Evolutionary conservation across 2,888 invertebrate genomes (phyloP), one percentile per base, ranked within the genome.

Genomic region (Ypsolopha sequella): DNA sequence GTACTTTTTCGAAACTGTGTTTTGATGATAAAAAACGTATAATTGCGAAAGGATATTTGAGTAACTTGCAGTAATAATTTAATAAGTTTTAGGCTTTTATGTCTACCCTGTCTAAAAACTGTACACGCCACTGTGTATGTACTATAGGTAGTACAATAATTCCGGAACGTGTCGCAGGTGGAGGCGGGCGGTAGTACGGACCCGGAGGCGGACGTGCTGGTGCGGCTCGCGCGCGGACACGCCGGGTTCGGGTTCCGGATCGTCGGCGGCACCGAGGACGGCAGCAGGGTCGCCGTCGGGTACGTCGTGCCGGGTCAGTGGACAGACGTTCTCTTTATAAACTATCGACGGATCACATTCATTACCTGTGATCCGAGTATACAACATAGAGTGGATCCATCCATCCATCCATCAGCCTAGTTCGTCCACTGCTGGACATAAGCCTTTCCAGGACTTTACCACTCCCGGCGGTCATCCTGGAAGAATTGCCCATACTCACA

Each of bases 191-290:
- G 41, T 56, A 80, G 63, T 0, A 55, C 69, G 0, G 87, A 87
- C 59, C 86, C 87, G 0, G 70, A 66, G 64, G 89, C 92, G 44
- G 93, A 93, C 62, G 91, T 94, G 59, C 78, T 91, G 53, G 93
- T 98, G 7, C 93, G 95, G 0, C 80, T 99, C 50, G 93, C 94
- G 48, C 89, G 97, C n/a, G 95, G 96, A 62, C 94, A 95, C 39
- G 93, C 93, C 52, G 99, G 99, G 2, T 99, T 99, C 86, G 99
- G 99, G 7, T 99, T 99, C 86, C 90, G 99, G 56, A 97, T 99
- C 69, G 95, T 99, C 36, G 99, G 99, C 24, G 99, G 99, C 41
- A 96, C 96, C 0, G 99, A 99, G 81, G 98, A 99, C 86, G 96
- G 97, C 53, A 96, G 97, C 57, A 94, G 97, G 81, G 96, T 98